These are phyloP conservation scores for Macaca fascicularis DNA, from an alignment of 2,113 vertebrate species.

Conservation along the genomic window T2T-MFA8v1.1 NC_088393.1:45816501-45817000, in stretches of 20 bases:
- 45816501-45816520: background rate
- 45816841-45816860: background rate
- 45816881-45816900: background rate
- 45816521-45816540: background rate
- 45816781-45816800: accelerated
- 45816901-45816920: background rate
- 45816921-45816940: background rate
- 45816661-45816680: too few species aligned
- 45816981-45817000: background rate
- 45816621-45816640: background rate
- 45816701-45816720: background rate
- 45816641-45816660: background rate
- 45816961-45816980: background rate
- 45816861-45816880: background rate
- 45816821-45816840: background rate
- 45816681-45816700: too few species aligned
- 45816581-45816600: accelerated
- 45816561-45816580: background rate
- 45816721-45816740: background rate
- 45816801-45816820: background rate
- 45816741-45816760: background rate
- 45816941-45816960: background rate
- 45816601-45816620: background rate
- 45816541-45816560: too few species aligned
- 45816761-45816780: background rate